phyloP scores from a whole-genome alignment of 2,888 invertebrate species.

The Serripes groenlandicus region DNA sequence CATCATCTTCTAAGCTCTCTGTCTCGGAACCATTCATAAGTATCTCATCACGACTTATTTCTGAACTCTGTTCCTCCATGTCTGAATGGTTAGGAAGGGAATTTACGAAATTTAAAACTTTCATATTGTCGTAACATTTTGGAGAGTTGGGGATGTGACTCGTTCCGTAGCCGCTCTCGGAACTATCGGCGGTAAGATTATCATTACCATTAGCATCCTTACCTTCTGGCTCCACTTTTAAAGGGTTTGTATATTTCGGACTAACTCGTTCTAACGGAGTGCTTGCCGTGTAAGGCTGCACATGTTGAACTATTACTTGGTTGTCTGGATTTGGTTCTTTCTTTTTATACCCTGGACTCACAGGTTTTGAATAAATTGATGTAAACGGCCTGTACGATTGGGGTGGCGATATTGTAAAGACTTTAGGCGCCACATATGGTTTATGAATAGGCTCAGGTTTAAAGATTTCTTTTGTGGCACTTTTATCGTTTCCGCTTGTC shows the following conservation, averaged over 20 bases:
- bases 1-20: constrained; percentile 32
- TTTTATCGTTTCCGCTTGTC: neutral
- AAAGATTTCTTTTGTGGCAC: neutral
- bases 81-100: constrained; percentile 61
- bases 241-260: constrained; percentile 22
- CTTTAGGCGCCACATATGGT: constrained; percentile 17
- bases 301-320: constrained; percentile 16
- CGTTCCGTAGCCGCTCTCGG: constrained; percentile 64
- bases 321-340: neutral
- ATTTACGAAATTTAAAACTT: constrained; percentile 64
- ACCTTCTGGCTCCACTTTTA: constrained; percentile 35
- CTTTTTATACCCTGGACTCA: constrained; percentile 13
- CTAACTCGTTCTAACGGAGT: constrained; percentile 1
- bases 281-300: neutral
- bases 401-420: neutral
- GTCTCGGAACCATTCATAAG: constrained; percentile 57
- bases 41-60: constrained; percentile 31
- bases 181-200: constrained; percentile 53
- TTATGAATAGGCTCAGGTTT: constrained; percentile 5
- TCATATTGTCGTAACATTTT: constrained; percentile 48
- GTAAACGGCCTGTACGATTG: neutral
- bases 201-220: constrained; percentile 51
- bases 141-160: constrained; percentile 57
- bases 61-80: constrained; percentile 55
- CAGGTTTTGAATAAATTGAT: constrained; percentile 15